Conservation (phyloP, 2,113 vertebrate genomes). For the Sminthopsis crassicaudata region DNA sequence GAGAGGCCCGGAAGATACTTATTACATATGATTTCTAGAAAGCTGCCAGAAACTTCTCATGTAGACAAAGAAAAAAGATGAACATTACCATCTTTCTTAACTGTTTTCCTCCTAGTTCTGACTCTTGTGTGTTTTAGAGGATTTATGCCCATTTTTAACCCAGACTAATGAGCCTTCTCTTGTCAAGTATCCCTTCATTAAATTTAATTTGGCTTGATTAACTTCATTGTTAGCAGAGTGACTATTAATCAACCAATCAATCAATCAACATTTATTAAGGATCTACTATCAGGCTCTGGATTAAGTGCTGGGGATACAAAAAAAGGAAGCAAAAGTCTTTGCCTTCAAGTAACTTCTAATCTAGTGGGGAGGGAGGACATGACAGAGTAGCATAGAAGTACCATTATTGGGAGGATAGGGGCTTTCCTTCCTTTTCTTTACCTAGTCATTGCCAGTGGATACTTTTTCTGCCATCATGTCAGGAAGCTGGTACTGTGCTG, state of each 20-base stretch:
- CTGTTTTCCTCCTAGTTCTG: not conserved
- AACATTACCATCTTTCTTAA: not conserved
- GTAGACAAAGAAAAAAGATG: not conserved
- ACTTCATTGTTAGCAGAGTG: not conserved
- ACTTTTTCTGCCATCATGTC: not conserved
- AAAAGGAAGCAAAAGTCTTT: not conserved
- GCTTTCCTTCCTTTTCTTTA: not conserved
- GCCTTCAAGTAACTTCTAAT: not conserved
- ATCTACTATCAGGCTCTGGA: not conserved
- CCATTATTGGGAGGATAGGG: not conserved
- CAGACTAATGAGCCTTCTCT: not conserved
- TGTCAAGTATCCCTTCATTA: not conserved
- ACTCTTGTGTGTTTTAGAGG: not conserved
- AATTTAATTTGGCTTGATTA: not conserved
- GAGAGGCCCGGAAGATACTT: not conserved
- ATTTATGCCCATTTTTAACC: not conserved
- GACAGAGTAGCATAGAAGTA: not conserved
- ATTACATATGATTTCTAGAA: not conserved
- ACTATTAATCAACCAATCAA: not conserved
- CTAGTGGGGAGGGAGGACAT: not conserved
- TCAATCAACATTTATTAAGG: not conserved
- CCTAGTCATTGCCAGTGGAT: not conserved
- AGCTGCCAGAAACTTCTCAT: not conserved
- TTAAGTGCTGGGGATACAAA: not conserved
- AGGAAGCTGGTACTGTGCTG: not conserved